These are phyloP conservation scores for Eilema sororculum DNA, from an alignment of 2,888 invertebrate genomes.

Conservation along the genomic window DNA sequence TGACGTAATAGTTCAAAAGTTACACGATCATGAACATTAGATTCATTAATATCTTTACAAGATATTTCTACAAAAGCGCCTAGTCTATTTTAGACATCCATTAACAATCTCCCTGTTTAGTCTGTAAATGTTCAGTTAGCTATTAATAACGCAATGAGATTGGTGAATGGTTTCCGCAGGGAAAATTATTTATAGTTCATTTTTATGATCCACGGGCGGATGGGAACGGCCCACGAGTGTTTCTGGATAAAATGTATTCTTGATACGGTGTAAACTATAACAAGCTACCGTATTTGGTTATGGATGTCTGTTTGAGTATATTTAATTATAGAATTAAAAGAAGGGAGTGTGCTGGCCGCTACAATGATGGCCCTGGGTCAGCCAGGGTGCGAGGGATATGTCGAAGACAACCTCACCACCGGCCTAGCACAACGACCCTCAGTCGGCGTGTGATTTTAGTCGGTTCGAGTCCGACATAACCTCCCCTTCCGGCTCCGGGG, in stretches of 20 bases:
- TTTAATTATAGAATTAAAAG: neutral
- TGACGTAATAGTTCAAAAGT: neutral
- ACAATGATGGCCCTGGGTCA: too few relatives aligned
- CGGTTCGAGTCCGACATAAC: too few relatives aligned
- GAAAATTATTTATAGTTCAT: slow-evolving; percentile 59
- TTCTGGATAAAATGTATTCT: slow-evolving; percentile 39
- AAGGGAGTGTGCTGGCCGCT: too few relatives aligned
- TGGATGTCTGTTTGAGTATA: neutral
- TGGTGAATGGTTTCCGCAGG: slow-evolving; percentile 53
- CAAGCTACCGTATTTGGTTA: slow-evolving; percentile 9
- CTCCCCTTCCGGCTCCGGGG: too few relatives aligned
- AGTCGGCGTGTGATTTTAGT: too few relatives aligned
- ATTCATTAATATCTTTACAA: neutral
- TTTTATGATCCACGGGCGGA: slow-evolving; percentile 52
- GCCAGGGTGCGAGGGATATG: too few relatives aligned
- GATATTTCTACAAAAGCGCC: neutral
- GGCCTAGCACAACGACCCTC: too few relatives aligned
- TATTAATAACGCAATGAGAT: slow-evolving; percentile 45
- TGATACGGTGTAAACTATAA: slow-evolving; percentile 25
- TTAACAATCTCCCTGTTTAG: slow-evolving; percentile 16
- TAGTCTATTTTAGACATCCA: slow-evolving; percentile 1
- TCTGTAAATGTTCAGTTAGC: slow-evolving; percentile 25
- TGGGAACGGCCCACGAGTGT: slow-evolving; percentile 19
- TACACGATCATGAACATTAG: neutral
- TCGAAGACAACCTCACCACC: too few relatives aligned